Evolutionary conservation across 2,113 vertebrate species (phyloP), one percentile per base, ranked within the genome.

Genomic region (Dinomys branickii): DNA sequence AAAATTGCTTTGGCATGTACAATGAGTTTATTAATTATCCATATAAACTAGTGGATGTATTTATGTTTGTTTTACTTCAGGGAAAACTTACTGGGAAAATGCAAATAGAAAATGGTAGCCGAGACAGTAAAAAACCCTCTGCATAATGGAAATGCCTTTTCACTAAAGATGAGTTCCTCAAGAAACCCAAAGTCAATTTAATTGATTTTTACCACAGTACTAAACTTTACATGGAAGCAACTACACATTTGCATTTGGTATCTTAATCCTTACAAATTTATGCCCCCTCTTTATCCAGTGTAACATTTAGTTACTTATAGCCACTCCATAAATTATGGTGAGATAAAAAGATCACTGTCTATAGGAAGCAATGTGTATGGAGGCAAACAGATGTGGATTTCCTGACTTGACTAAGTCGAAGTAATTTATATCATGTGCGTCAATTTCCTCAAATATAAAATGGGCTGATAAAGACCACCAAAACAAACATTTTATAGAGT

Each of bases 201-300:
- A 94, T 63, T 88, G 65, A 95, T 61, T 96, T 82, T 92, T 86
- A 94, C 75, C 61, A 84, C 20, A 77, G 80, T 73, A 59, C 63
- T 87, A 94, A 97, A 67, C 54, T 94, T 95, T 78, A 63, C 78
- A 86, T 20, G 50, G 19, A 73, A 89, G 82, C 56, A 85, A 93
- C 38, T 84, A 83, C 5, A 78, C 75, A 90, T 93, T 86, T 92
- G 59, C 54, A 85, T 89, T 95, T 81, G 26, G 77, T 92, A 92
- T 95, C 44, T 94, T 95, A 85, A 97, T 90, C 44, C 41, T 83
- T 90, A 75, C 61, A 91, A 54, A 95, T 96, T 41, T 91, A 96
- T 93, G 33, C 65, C 78, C 67, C n/a, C 16, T 94, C n/a, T 83
- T 90, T 92, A 83, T 91, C 71, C 50, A 47, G 44, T n/a, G 92